phyloP scores from a whole-genome alignment of 2,797 vertebrate species.

The Euphonia xanthogaster region DNA sequence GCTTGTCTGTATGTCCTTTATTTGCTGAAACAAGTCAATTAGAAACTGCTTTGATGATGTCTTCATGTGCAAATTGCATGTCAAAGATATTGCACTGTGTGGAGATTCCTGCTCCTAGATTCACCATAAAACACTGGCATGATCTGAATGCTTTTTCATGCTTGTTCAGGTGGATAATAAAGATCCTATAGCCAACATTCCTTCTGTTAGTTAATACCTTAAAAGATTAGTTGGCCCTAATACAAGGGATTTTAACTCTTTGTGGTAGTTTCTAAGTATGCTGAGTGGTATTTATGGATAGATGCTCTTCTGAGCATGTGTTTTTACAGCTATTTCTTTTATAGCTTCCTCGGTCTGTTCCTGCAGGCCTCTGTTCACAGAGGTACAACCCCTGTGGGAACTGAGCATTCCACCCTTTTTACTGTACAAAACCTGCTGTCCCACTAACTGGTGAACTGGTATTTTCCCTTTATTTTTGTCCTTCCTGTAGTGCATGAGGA shows the following conservation, averaged over 20 bases:
- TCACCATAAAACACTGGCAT: conserved; percentile 59
- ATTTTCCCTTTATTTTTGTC: background rate
- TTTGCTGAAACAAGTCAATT: conserved; percentile 57
- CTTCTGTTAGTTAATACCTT: conserved; percentile 69
- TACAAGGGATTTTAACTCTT: conserved; percentile 61
- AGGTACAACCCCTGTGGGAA: background rate
- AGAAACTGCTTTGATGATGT: conserved; percentile 69
- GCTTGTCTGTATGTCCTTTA: background rate
- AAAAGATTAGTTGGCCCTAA: conserved; percentile 63
- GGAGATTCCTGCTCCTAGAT: conserved; percentile 53
- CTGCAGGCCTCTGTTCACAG: background rate
- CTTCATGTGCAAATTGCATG: conserved; percentile 53
- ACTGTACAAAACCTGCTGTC: background rate
- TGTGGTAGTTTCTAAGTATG: background rate
- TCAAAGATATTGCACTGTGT: conserved; percentile 27
- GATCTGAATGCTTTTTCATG: conserved; percentile 70
- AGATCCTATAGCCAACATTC: conserved; percentile 68
- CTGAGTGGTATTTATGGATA: background rate
- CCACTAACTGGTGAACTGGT: background rate
- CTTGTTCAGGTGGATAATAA: conserved; percentile 74
- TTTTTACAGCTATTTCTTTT: background rate
- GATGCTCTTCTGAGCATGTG: background rate
- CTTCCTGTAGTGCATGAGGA: background rate
- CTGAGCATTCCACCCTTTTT: background rate
- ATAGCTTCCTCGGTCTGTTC: background rate